Evolutionary conservation across 2,797 vertebrate species (phyloP), one percentile per base, ranked within the genome.

Genomic region (Acanthurus leucopareius): DNA sequence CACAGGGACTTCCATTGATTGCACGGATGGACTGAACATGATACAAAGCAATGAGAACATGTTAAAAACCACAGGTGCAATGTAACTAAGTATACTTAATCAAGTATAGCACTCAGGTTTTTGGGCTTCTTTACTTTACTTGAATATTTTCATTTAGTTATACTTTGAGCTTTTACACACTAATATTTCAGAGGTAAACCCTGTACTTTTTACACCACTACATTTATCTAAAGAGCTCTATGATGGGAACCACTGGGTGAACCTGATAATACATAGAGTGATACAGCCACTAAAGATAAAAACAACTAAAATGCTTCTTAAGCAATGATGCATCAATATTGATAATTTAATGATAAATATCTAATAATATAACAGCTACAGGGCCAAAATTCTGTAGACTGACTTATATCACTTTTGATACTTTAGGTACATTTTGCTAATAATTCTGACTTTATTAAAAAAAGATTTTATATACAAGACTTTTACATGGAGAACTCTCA

Each of bases 21-120:
- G 95, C 96, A 48, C 92, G 91, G 76, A 97, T 96, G 56, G 96
- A 96, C 95, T 96, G 49, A 67, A 64, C 6, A 61, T 1, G 25
- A 71, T 22, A 79, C 45, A 79, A 67, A 73, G 14, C 61, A 5
- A 70, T 2, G 7, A 77, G 15, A n/a, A 63, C 17, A 32, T n/a
- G 40, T 49, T 35, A 14, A 17, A 28, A 17, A 45, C 1, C 17
- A 45, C 14, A 1, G n/a, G 32, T 51, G 32, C 7, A 64, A 32
- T 15, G 48, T 44, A 44, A 40, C 13, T 44, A 20, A 49, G 9
- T 25, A 16, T 3, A 38, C 16, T 17, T 10, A 25, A 10, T 15
- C 13, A 25, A 19, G 25, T 54, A 15, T 7, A 3, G 25, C 25
- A 32, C 42, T 44, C 14, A 44, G 5, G 15, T 47, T 17, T 35